Percentiles rank a stretch among this genome's conserved stretches.
phyloP scores from a whole-genome alignment of 2,797 vertebrate species.

The Poeciliopsis infans region DNA sequence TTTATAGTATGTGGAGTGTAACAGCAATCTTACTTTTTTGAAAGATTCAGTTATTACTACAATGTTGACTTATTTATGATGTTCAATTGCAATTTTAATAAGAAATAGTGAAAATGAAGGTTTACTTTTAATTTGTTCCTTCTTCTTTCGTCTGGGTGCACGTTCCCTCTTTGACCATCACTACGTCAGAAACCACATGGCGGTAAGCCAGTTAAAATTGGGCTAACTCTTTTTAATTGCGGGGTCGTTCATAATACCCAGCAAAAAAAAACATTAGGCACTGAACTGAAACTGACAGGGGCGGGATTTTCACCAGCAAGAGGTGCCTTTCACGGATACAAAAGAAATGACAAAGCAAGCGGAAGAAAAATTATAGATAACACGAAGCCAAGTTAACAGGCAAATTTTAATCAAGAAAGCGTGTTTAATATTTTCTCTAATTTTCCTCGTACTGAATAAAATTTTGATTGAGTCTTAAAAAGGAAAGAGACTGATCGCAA shows the following conservation, averaged over 20 bases:
- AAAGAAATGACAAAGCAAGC: constrained; percentile 20
- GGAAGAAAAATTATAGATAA: background rate
- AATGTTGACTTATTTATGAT: background rate
- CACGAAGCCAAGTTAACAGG: background rate
- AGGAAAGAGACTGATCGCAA: constrained; percentile 9
- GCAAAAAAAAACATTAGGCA: constrained; percentile 65
- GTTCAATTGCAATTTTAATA: background rate
- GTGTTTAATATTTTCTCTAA: background rate
- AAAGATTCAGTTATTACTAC: background rate
- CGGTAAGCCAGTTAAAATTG: constrained; percentile 74
- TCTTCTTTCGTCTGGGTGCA: background rate
- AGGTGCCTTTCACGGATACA: constrained; percentile 52
- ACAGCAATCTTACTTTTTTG: background rate
- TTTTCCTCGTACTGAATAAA: background rate
- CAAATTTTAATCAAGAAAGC: background rate
- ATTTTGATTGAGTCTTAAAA: background rate
- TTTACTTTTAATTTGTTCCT: background rate
- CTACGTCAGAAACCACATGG: constrained; percentile 68
- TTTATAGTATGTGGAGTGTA: background rate
- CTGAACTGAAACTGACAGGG: constrained; percentile 67
- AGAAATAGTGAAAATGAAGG: background rate
- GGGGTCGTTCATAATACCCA: constrained; percentile 63
- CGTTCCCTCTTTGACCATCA: constrained; percentile 57
- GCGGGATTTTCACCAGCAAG: constrained; percentile 60
- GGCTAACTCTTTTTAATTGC: constrained; percentile 76